phyloP scores from a whole-genome alignment of 2,113 vertebrate species.

The Malaclemys terrapin region DNA sequence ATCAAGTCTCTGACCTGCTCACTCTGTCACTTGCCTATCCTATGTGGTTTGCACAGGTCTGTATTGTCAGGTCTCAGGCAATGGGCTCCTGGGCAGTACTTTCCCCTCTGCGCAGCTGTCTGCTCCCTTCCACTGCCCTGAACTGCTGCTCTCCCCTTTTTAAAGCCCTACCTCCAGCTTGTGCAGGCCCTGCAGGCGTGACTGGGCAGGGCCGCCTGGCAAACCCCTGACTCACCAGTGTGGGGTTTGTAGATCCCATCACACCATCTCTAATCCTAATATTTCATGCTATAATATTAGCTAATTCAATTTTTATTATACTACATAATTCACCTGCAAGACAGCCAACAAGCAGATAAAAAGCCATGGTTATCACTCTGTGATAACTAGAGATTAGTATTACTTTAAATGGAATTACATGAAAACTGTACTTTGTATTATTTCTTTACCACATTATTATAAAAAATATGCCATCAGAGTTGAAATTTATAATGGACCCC shows the following conservation, averaged over 20 bases:
- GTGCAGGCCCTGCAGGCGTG: neutral
- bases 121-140: neutral
- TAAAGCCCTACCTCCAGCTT: neutral
- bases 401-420: constrained; percentile 8
- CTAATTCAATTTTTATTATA: neutral
- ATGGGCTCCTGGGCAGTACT: neutral
- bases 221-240: neutral
- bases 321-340: constrained; percentile 1
- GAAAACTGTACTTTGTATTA: neutral
- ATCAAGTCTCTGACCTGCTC: no score
- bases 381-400: neutral
- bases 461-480: neutral
- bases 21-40: neutral
- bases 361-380: neutral
- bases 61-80: neutral
- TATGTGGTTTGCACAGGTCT: neutral
- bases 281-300: neutral
- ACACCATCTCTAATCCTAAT: neutral
- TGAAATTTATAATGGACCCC: neutral
- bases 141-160: neutral
- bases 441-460: neutral
- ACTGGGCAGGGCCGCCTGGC: neutral
- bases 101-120: neutral
- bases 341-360: neutral
- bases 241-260: neutral